A percentile compares a stretch with the other conserved stretches of the same genome.
These are phyloP conservation scores for Drosophila bocqueti DNA, from an alignment of 1,140 invertebrate genomes.

Conservation along the genomic window DNA sequence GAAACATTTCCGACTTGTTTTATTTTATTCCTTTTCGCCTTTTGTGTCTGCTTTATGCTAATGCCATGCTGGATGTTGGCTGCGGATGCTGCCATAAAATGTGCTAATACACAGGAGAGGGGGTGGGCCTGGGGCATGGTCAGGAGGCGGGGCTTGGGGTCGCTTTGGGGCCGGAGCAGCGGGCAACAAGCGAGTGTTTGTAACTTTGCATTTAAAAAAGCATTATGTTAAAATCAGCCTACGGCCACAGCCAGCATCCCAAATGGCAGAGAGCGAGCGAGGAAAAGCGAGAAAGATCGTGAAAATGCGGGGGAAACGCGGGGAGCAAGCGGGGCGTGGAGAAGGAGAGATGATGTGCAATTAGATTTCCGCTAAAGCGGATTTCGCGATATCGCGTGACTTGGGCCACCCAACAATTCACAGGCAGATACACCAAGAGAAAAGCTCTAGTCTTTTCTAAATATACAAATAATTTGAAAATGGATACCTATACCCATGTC, in stretches of 20 bases:
- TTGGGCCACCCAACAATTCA: conserved; percentile 69
- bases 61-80: conserved; percentile 62
- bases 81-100: conserved; percentile 71
- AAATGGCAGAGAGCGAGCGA: conserved; percentile 15
- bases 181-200: conserved; percentile 69
- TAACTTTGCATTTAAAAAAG: conserved; percentile 84
- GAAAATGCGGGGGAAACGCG: conserved; percentile 7
- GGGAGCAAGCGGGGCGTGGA: background rate
- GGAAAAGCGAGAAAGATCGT: conserved; percentile 5
- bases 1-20: conserved; percentile 45
- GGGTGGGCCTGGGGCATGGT: conserved; percentile 2
- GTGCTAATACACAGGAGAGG: conserved; percentile 73
- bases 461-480: no score
- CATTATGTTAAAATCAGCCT: conserved; percentile 83
- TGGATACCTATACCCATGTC: no score
- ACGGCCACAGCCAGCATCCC: conserved; percentile 63
- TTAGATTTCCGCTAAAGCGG: conserved; percentile 83
- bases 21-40: conserved; percentile 62
- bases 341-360: conserved; percentile 73
- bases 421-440: conserved; percentile 31
- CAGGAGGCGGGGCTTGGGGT: conserved; percentile 8
- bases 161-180: conserved; percentile 30
- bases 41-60: conserved; percentile 80
- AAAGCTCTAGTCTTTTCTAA: background rate
- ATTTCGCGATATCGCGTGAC: conserved; percentile 82